Evolutionary conservation across 2,113 vertebrate genomes (phyloP).

Genomic region (Prinia subflava): DNA sequence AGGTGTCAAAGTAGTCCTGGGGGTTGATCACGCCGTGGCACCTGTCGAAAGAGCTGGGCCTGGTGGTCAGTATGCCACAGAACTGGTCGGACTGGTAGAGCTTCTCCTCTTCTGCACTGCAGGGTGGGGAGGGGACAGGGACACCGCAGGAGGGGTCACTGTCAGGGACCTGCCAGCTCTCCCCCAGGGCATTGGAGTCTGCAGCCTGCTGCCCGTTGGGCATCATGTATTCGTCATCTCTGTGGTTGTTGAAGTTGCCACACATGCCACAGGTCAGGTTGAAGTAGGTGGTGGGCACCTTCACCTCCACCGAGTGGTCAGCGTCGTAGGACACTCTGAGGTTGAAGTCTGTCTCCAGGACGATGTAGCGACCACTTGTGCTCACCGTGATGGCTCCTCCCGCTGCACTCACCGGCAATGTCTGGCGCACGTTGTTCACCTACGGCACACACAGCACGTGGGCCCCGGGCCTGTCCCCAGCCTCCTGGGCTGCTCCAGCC

Average conservation of each 20-base stretch:
- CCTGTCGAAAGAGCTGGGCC: constrained; percentile 68
- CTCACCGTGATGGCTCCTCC: constrained; percentile 61
- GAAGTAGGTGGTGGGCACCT: constrained; percentile 68
- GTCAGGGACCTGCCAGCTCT: constrained; percentile 70
- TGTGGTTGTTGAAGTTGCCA: constrained; percentile 79
- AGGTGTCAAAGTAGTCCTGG: constrained; percentile 75
- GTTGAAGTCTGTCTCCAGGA: constrained; percentile 71
- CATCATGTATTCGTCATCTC: constrained; percentile 72
- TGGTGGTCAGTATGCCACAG: constrained; percentile 75
- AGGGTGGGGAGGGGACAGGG: constrained; percentile 21
- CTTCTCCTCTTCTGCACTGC: constrained; percentile 43
- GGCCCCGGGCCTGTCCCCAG: not conserved
- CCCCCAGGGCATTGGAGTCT: constrained; percentile 47
- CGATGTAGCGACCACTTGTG: constrained; percentile 61
- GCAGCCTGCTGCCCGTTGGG: constrained; percentile 53
- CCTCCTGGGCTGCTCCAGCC: not conserved
- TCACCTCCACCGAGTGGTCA: constrained; percentile 73
- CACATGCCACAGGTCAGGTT: constrained; percentile 81
- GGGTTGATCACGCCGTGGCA: constrained; percentile 70
- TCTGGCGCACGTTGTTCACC: constrained; percentile 78
- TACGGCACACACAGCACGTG: constrained; percentile 28
- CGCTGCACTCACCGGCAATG: constrained; percentile 70
- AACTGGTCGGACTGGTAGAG: constrained; percentile 65
- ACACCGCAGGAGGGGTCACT: constrained; percentile 53
- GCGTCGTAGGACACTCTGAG: constrained; percentile 74